Conservation (phyloP, 2,888 invertebrate genomes). For the Autographa gamma region DNA sequence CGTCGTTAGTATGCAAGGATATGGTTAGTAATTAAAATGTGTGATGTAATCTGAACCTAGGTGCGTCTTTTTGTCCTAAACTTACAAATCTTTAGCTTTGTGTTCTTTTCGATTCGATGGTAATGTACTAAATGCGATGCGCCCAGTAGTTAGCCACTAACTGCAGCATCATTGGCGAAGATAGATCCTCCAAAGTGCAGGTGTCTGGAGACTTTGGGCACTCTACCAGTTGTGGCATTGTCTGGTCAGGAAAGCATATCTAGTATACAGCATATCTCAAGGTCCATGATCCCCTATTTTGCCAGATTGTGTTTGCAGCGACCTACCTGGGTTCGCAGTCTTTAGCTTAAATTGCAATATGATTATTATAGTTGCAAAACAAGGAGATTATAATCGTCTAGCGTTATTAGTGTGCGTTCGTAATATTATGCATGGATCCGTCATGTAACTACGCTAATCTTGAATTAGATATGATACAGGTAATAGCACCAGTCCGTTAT, state of each 20-base stretch:
- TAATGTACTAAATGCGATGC: too few relatives aligned
- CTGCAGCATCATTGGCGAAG: too few relatives aligned
- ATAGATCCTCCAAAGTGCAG: too few relatives aligned
- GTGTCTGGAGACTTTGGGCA: too few relatives aligned
- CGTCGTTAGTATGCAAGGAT: constrained; percentile 41
- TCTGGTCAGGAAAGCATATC: too few relatives aligned
- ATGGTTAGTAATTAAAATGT: constrained; percentile 25
- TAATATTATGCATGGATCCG: constrained; percentile 44
- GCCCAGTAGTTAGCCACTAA: too few relatives aligned
- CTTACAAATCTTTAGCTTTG: neutral
- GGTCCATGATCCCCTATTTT: too few relatives aligned
- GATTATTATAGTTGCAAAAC: constrained; percentile 33
- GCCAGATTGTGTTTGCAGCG: too few relatives aligned
- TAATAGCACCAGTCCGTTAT: constrained; percentile 28
- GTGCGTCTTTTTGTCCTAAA: constrained; percentile 20
- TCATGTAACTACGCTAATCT: constrained; percentile 35
- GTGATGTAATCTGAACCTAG: constrained; percentile 10
- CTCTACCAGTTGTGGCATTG: too few relatives aligned
- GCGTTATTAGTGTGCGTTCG: constrained; percentile 45
- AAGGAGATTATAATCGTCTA: constrained; percentile 43
- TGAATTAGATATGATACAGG: constrained; percentile 35
- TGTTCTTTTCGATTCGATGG: too few relatives aligned
- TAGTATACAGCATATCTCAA: too few relatives aligned
- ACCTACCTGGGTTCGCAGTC: too few relatives aligned
- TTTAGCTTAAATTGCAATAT: constrained; percentile 43